Evolutionary conservation across 2,113 vertebrate species (phyloP), one percentile per base, ranked within the genome.

Genomic region (Vireo altiloquus): DNA sequence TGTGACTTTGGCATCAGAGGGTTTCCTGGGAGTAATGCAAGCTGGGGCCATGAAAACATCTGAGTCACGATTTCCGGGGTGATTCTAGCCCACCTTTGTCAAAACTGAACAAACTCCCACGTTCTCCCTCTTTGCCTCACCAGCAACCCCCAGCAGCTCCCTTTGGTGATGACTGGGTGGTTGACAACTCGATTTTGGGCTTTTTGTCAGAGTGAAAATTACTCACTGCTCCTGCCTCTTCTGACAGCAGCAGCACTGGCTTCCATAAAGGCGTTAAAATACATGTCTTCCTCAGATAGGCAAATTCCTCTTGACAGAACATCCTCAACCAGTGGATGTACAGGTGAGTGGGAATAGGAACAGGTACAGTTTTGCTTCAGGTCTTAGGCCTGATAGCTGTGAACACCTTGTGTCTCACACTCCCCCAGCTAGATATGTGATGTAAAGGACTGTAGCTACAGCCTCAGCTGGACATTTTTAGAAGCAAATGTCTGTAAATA

Each of bases 51-150:
- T 72, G 69, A 98, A 97, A 98, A 98, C 97, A 97, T 98, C 98
- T 98, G 98, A 99, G 98, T 99, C 98, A 98, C 70, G 98, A 96
- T 98, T 98, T 98, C 97, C 98, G 95, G 98, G 95, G 98, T 98
- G 98, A 95, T 96, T 97, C 93, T 96, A 98, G 98, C 98, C 98
- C 97, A 98, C 97, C 98, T 93, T 97, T 98, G 97, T 99, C 88
- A 98, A 98, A 98, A 96, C 97, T 89, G 90, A 96, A 95, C 20
- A 84, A 96, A 96, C 95, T 66, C 78, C 93, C 88, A 91, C 96
- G 19, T 82, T 84, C 72, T 89, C 87, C 81, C 91, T 81, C 90
- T 87, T 92, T 60, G 27, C 85, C 68, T 94, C 82, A 63, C 85
- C 54, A 83, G 54, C 56, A 92, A 15, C 70, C 63, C 64, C 70